These are phyloP conservation scores for Aproaerema taeniolella DNA, from an alignment of 2,888 invertebrate species.

Conservation along the genomic window DNA sequence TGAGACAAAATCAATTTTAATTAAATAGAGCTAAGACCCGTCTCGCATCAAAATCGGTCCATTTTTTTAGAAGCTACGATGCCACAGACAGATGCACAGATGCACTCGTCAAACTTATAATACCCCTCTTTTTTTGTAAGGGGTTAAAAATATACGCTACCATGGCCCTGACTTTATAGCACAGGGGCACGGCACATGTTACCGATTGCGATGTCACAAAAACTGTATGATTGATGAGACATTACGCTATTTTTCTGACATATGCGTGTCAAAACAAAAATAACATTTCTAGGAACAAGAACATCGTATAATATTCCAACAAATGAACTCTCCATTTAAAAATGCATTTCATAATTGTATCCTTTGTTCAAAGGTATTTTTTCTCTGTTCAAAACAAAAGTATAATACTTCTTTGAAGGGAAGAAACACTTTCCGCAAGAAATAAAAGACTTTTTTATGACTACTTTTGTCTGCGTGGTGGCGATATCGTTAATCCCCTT, in stretches of 20 bases:
- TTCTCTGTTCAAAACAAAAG: constrained; percentile 32
- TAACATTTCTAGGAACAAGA: constrained; percentile 5
- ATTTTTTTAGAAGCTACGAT: too few species aligned
- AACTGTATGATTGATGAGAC: constrained; percentile 7
- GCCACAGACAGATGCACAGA: too few species aligned
- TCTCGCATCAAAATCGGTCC: too few species aligned
- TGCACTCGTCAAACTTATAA: too few species aligned
- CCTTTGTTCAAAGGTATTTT: constrained; percentile 18
- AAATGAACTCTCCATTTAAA: constrained; percentile 1
- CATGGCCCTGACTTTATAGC: too few species aligned
- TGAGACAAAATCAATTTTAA: too few species aligned
- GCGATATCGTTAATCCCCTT: constrained; percentile 48
- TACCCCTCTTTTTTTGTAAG: too few species aligned
- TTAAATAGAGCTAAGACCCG: too few species aligned
- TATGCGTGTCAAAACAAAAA: constrained; percentile 8
- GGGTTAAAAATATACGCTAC: too few species aligned
- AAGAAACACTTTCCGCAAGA: constrained; percentile 28
- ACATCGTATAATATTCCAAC: not conserved
- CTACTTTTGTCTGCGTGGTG: constrained; percentile 40
- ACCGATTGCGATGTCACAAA: constrained; percentile 6
- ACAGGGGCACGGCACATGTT: constrained; percentile 3
- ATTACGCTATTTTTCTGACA: constrained; percentile 6
- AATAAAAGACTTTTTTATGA: constrained; percentile 41
- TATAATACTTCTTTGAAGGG: constrained; percentile 35
- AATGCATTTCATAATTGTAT: constrained; percentile 1